Evolutionary conservation across 2,797 vertebrate genomes (phyloP).

Genomic region (Linurgus olivaceus): DNA sequence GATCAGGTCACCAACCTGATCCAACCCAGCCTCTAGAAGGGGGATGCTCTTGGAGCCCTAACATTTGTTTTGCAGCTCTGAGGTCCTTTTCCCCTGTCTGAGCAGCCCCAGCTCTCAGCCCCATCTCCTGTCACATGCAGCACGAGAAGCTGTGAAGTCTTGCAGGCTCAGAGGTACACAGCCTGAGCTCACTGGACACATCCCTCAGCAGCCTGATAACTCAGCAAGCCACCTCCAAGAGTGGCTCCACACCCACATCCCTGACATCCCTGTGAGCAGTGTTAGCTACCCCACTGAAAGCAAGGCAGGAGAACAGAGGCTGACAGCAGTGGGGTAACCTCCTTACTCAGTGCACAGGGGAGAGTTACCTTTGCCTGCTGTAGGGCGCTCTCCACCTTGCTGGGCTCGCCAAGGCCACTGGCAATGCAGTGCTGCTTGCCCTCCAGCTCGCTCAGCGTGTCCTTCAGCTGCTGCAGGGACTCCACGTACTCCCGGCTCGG

Average conservation of each 20-base stretch:
- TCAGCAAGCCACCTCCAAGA: not conserved
- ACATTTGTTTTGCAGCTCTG: not conserved
- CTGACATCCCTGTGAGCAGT: not conserved
- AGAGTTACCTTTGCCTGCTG: slow-evolving; percentile 83
- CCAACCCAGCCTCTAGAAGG: not conserved
- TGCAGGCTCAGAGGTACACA: rapidly evolving
- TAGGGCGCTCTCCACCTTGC: slow-evolving; percentile 78
- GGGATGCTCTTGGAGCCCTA: rapidly evolving
- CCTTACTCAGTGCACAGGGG: not conserved
- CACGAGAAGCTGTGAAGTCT: not conserved
- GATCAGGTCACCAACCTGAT: not conserved
- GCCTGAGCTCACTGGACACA: rapidly evolving
- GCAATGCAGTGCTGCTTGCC: slow-evolving; percentile 59
- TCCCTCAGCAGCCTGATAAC: not conserved
- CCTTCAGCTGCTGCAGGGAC: slow-evolving; percentile 73
- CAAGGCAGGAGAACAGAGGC: not conserved
- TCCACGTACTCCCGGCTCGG: slow-evolving; percentile 67
- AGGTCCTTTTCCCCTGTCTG: rapidly evolving
- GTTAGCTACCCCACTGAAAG: not conserved
- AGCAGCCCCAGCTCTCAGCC: not conserved
- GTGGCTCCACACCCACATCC: rapidly evolving
- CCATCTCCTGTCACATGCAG: not conserved
- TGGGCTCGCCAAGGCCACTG: slow-evolving; percentile 55
- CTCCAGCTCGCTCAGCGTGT: slow-evolving; percentile 69
- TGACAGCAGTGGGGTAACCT: not conserved